phyloP scores from a whole-genome alignment of 2,888 invertebrate species.

The Andrena dorsata region DNA sequence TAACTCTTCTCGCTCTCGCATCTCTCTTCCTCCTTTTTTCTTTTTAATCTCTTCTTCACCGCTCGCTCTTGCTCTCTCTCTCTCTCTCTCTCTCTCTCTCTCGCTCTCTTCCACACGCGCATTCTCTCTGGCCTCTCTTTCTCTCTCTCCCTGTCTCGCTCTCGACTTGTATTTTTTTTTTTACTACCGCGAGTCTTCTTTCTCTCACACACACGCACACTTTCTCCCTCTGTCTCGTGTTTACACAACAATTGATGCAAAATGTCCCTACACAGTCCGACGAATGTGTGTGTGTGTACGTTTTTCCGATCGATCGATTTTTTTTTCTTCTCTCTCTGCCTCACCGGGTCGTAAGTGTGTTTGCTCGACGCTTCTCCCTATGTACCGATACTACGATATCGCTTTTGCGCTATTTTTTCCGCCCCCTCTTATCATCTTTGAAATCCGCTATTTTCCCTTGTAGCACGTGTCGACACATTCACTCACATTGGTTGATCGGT shows the following conservation, averaged over 20 bases:
- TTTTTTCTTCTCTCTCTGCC: constrained; percentile 22
- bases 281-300: constrained; percentile 81
- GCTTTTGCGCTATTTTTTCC: constrained; percentile 22
- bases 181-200: constrained; percentile 49
- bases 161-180: constrained; percentile 49
- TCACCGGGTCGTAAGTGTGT: constrained; percentile 38
- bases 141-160: constrained; percentile 50
- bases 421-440: constrained; percentile 45
- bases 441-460: constrained; percentile 64
- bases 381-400: constrained; percentile 1
- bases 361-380: constrained; percentile 50
- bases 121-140: constrained; percentile 45
- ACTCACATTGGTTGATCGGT: constrained; percentile 83
- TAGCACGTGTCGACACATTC: constrained; percentile 80
- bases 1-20: constrained; percentile 78
- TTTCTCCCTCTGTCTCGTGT: constrained; percentile 67
- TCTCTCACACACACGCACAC: constrained; percentile 72
- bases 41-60: constrained; percentile 64
- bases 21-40: constrained; percentile 64
- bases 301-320: constrained; percentile 60
- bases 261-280: constrained; percentile 84
- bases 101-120: constrained; percentile 58
- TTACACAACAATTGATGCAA: constrained; percentile 84
- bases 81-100: constrained; percentile 54
- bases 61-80: constrained; percentile 67